phyloP scores from a whole-genome alignment of 2,797 vertebrate species.

The Sparidentex hasta region DNA sequence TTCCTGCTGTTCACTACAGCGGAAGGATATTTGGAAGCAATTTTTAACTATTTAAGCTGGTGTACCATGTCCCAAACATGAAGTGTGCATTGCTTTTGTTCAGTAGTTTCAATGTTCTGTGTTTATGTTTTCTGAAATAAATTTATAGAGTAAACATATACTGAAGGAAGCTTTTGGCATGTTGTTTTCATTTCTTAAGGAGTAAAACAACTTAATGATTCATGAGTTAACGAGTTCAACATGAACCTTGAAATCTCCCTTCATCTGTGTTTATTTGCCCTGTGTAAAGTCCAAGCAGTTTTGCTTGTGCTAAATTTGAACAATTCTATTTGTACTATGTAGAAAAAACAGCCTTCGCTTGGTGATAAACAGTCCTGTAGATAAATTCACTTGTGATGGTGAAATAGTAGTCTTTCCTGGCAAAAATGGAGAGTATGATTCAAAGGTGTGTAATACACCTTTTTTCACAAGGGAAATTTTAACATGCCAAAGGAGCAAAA shows the following conservation, averaged over 20 bases:
- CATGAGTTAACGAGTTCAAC: background rate
- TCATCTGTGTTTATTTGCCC: background rate
- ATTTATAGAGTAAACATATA: too few relatives aligned
- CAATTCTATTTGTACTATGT: conserved; percentile 6
- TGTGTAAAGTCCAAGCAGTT: background rate
- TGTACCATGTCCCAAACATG: too few relatives aligned
- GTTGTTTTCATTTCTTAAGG: too few relatives aligned
- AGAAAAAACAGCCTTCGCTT: background rate
- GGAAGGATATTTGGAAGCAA: too few relatives aligned
- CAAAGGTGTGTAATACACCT: background rate
- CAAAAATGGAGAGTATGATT: background rate
- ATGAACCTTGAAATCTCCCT: background rate
- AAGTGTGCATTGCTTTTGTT: too few relatives aligned
- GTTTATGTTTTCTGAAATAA: too few relatives aligned
- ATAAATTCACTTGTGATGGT: background rate
- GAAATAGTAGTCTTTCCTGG: background rate
- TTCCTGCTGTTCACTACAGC: too few relatives aligned
- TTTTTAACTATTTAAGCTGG: too few relatives aligned
- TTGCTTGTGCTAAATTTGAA: background rate
- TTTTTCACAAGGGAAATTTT: background rate
- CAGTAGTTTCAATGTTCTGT: too few relatives aligned
- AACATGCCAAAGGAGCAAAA: background rate
- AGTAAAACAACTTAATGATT: too few relatives aligned
- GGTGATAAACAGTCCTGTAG: background rate
- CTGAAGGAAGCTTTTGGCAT: too few relatives aligned